These are phyloP conservation scores for Antheraea assamensis DNA, from an alignment of 2,888 invertebrate species.

Conservation along the genomic window DNA sequence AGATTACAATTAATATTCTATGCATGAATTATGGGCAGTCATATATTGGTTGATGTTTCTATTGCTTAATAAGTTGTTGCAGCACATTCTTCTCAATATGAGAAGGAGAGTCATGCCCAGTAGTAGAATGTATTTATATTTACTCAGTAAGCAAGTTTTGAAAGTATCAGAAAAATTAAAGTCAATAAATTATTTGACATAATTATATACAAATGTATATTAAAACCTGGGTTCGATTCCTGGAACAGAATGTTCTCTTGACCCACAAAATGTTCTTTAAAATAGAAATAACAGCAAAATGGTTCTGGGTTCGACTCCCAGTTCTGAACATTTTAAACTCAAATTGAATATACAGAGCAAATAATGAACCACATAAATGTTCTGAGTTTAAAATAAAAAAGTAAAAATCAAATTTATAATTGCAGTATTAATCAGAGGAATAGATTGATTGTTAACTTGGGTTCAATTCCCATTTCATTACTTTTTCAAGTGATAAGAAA, in stretches of 20 bases:
- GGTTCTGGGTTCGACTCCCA: neutral
- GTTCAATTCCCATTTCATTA: conserved; percentile 19
- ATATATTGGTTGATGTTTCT: neutral
- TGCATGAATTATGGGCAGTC: neutral
- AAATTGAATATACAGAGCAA: neutral
- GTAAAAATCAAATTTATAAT: too few species aligned
- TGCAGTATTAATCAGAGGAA: too few species aligned
- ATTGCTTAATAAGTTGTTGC: neutral
- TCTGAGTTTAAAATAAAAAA: too few species aligned
- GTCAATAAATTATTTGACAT: neutral
- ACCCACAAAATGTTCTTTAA: neutral
- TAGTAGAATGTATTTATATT: neutral
- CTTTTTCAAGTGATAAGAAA: neutral
- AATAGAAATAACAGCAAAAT: neutral
- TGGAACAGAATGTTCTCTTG: conserved; percentile 12
- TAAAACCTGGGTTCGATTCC: conserved; percentile 31
- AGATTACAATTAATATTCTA: neutral
- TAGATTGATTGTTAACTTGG: too few species aligned
- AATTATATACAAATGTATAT: neutral
- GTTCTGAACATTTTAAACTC: neutral
- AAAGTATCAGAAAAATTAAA: neutral
- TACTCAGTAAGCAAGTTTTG: neutral
- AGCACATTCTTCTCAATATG: neutral
- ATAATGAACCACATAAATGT: neutral
- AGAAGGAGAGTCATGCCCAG: neutral